These are phyloP conservation scores for Pampusana beccarii DNA, from an alignment of 2,113 vertebrate species.

Conservation along the genomic window DNA sequence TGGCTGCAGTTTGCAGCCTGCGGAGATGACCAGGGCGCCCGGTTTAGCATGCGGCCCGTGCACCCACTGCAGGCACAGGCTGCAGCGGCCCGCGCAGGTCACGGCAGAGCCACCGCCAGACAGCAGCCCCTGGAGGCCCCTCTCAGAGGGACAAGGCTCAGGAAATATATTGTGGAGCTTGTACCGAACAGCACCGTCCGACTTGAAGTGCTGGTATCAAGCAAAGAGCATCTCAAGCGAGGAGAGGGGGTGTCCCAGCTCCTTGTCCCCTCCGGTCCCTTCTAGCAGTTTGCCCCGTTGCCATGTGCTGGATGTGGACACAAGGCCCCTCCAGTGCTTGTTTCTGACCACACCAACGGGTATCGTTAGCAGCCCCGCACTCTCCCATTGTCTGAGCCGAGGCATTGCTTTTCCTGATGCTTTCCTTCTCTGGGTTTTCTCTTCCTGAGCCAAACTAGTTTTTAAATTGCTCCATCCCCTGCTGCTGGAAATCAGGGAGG, in stretches of 20 bases:
- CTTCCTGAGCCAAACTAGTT: not conserved
- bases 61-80: not conserved
- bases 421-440: not conserved
- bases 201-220: not conserved
- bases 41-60: not conserved
- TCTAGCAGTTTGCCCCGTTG: not conserved
- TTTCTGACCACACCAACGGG: not conserved
- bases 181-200: not conserved
- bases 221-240: not conserved
- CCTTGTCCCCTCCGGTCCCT: accelerated
- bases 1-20: not conserved
- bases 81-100: not conserved
- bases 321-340: no score
- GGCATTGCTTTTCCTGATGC: accelerated
- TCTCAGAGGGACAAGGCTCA: not conserved
- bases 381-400: not conserved
- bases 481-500: not conserved
- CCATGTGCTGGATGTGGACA: not conserved
- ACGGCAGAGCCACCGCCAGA: not conserved
- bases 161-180: not conserved
- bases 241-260: not conserved
- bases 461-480: not conserved
- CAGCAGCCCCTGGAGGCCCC: not conserved
- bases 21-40: not conserved
- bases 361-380: not conserved